Evolutionary conservation across 2,888 invertebrate genomes (phyloP), one percentile per base, ranked within the genome.

Genomic region (Epirrhoe tristata): DNA sequence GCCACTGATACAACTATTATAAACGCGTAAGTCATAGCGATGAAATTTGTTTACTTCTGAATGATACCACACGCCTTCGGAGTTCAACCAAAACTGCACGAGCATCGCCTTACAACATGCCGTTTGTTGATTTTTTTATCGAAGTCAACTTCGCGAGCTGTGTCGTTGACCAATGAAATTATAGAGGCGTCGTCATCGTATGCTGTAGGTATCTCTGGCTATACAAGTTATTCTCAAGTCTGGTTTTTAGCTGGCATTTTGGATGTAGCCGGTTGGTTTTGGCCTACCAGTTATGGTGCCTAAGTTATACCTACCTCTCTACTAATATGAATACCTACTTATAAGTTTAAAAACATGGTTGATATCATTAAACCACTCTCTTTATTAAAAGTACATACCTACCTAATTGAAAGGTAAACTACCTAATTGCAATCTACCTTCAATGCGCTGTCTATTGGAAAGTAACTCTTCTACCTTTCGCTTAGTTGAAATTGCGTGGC

Each of bases 1-100:
- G 93, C 93, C 43, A 90, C 86, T 6, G 90, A 86, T 70, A 89
- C 90, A 60, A 93, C 92, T 74, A 92, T 88, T 67, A 93, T 75
- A 76, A 93, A 93, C 39, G 91, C 87, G 78, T 84, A 84, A 68
- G 73, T 85, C 89, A 88, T 89, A 60, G 68, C 84, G 52, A 55
- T 64, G 54, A 46, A 31, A 12, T 62, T 63, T 63, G 57, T 51
- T 54, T 50, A 55, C 34, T 66, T 63, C 57, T 59, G 62, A 69
- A 68, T 64, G 66, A 68, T 78, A 81, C 79, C 76, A 72, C 77
- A 67, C 76, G 71, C 67, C 68, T 74, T 67, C 82, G 71, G 67
- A 69, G 81, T 77, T 79, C 71, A 77, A 80, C 76, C 79, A 80
- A 81, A 86, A 89, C 88, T 88, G 84, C 80, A 78, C 79, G 78